Conservation (phyloP, 1,140 invertebrate genomes). For the Centruroides sculpturatus region DNA sequence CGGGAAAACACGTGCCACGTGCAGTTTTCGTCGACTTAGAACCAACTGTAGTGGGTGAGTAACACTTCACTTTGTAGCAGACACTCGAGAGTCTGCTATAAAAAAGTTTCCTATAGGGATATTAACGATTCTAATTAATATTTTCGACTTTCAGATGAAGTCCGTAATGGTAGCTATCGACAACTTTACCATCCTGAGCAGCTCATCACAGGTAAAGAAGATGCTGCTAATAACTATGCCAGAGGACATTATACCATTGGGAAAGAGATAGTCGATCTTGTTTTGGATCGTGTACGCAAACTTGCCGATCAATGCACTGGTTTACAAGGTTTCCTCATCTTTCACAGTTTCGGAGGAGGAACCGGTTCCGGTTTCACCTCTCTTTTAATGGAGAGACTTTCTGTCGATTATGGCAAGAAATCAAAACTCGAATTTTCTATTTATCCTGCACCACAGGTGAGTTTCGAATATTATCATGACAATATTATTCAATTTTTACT, state of each 20-base stretch:
- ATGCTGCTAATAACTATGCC: slow-evolving; percentile 77
- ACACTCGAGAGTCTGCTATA: too few species aligned
- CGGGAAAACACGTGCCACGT: slow-evolving; percentile 35
- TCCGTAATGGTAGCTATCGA: slow-evolving; percentile 48
- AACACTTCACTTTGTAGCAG: too few species aligned
- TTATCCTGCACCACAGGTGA: slow-evolving; percentile 52
- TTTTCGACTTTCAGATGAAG: slow-evolving; percentile 27
- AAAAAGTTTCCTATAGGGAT: not conserved
- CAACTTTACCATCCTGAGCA: slow-evolving; percentile 75
- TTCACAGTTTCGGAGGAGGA: slow-evolving; percentile 80
- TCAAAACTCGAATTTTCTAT: slow-evolving; percentile 39
- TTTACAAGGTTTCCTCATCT: slow-evolving; percentile 72
- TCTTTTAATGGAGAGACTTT: slow-evolving; percentile 72
- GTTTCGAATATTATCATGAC: too few species aligned
- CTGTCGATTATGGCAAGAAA: slow-evolving; percentile 76
- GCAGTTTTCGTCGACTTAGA: slow-evolving; percentile 45
- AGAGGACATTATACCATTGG: slow-evolving; percentile 82
- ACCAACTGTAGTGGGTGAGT: slow-evolving; percentile 27
- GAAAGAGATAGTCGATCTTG: slow-evolving; percentile 68
- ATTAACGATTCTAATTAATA: not conserved
- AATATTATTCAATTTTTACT: too few species aligned
- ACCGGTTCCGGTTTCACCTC: slow-evolving; percentile 79
- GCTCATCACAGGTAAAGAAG: slow-evolving; percentile 64
- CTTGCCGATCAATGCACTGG: slow-evolving; percentile 73
- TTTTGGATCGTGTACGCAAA: slow-evolving; percentile 57